Evolutionary conservation across 2,113 vertebrate genomes (phyloP).

Genomic region (Poeciliopsis retropinna): DNA sequence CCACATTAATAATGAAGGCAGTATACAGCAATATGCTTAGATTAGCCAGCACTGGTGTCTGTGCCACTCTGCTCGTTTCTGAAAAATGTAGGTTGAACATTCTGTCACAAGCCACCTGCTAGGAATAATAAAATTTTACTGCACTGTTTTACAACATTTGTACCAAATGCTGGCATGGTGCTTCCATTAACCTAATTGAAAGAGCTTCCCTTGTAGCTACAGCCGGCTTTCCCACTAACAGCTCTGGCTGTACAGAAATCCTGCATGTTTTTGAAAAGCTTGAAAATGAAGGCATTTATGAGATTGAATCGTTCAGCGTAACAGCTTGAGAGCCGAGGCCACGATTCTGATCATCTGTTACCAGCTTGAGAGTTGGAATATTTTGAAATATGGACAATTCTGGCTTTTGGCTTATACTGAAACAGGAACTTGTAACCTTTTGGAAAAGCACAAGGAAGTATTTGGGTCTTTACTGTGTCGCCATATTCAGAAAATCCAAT

Average conservation of each 20-base stretch:
- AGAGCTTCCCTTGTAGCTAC: constrained; percentile 45
- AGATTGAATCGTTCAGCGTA: constrained; percentile 44
- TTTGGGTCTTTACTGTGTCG: not conserved
- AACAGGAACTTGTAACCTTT: not conserved
- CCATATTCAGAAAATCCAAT: not conserved
- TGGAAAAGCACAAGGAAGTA: not conserved
- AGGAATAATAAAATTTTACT: constrained; percentile 58
- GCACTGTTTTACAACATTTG: constrained; percentile 47
- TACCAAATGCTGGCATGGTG: constrained; percentile 23
- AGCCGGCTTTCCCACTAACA: constrained; percentile 31
- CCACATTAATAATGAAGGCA: not conserved
- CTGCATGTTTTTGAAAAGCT: constrained; percentile 38
- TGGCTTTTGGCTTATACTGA: too few relatives aligned
- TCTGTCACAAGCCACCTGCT: constrained; percentile 42
- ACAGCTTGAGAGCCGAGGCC: constrained; percentile 16
- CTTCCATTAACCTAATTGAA: constrained; percentile 56
- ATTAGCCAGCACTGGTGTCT: not conserved
- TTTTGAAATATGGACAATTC: not conserved
- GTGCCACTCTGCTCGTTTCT: not conserved
- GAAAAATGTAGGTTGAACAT: constrained; percentile 18
- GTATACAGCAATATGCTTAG: not conserved
- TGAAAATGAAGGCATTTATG: constrained; percentile 52
- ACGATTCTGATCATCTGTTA: constrained; percentile 17
- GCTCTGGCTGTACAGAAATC: constrained; percentile 9
- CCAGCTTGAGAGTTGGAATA: not conserved